Base-by-base conservation (phyloP, 2,888 invertebrate genomes). In the Synanthedon myopaeformis region DNA sequence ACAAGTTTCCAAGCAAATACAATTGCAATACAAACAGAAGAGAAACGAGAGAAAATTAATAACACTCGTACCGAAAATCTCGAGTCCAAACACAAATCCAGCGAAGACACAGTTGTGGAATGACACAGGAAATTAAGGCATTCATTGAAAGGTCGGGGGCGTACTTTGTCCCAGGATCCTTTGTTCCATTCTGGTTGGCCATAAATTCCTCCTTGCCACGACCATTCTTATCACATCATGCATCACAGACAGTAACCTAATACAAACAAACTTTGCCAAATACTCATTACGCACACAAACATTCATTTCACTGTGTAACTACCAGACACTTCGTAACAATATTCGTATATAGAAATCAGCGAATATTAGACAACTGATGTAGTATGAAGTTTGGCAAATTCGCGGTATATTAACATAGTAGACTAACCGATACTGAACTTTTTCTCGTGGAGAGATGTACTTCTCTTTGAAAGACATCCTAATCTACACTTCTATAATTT, bases 121-220 rank as follows among this genome's bases (percentile, higher is more conserved):
- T 66, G 69, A 64, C 60, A 57, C 72, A 76, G 78, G 77, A 79
- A 76, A 78, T 80, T 76, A 78, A 76, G 73, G 71, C 67, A 67
- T 74, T 71, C 67, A 67, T 64, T 63, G 66, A 66, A 69, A 72
- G 61, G 67, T 63, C 67, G 64, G 59, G 60, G 66, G 64, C 60
- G 64, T 57, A 55, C 58, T 56, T 48, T 58, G 54, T 56, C 55
- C 59, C 58, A 52, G 54, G 56, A 55, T 64, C 65, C 66, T 70
- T 77, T 80, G 75, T 78, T 70, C 61, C 61, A 60, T 53, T 61
- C 56, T 56, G 58, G 54, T 58, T 57, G 59, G 56, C 63, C 69
- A 81, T 79, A 82, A 82, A 80, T 81, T 71, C 69, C 57, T 62
- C 63, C 61, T 61, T 69, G 69, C 69, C 72, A 65, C 59, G 49